Base-by-base conservation (phyloP, 2,888 invertebrate species). In the Cyaniris semiargus region DNA sequence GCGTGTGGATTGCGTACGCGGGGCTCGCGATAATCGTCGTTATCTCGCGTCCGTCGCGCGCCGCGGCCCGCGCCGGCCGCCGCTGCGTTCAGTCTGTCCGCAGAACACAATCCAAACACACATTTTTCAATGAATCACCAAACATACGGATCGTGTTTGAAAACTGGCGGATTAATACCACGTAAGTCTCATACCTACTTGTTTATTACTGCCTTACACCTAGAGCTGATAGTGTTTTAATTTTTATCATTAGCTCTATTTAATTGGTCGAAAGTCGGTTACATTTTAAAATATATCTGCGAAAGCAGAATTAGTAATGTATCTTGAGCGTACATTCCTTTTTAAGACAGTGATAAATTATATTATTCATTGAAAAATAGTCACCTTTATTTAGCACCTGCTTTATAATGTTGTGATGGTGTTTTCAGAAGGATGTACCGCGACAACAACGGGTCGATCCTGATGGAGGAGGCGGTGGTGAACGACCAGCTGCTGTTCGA, bases 11-110 rank as follows among this genome's bases (percentile, higher is more conserved):
- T 48, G 71, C 71, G 80, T 76, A 71, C 79, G 78, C 78, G 78
- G 80, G 76, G 89, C 70, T 71, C 15, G 71, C 58, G 76, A 76
- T 76, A 92, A 90, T 92, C 88, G 87, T 80, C 83, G 89, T 90
- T 93, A 93, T 93, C 93, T 86, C 83, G 84, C 88, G 90, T 90
- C 90, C 88, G 90, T 84, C 85, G 85, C 85, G 83, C 84, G 89
- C 91, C 91, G 89, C n/a, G n/a, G n/a, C 27, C 88, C 86, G 86
- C 86, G 86, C 15, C 53, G 53, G 53, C 83, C 81, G 80, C 82
- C 84, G 84, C 81, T 78, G 83, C 84, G 82, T 84, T 88, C 91
- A 91, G 85, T 91, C 85, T 84, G 85, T 83, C 84, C 86, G 86
- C 87, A 86, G 88, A 86, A 82, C 86, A 85, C 89, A 84, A 80